Base-by-base conservation (phyloP, 2,888 invertebrate genomes). In the Deilephila porcellus region DNA sequence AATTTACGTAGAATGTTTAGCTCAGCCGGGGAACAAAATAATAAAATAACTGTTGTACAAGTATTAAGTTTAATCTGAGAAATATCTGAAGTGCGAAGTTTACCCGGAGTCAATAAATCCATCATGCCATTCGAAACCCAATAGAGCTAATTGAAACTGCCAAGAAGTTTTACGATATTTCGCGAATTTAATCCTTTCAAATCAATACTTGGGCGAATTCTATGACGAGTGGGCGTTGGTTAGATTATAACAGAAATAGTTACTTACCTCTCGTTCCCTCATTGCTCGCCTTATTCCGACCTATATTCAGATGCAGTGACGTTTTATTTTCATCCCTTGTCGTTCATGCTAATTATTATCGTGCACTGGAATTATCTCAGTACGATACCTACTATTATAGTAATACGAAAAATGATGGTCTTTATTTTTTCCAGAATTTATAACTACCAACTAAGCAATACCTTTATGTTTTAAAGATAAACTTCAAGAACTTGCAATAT, bases 121-220 rank as follows among this genome's bases (percentile, higher is more conserved):
- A 17, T 17, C 29, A 60, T 60, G 14, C 17, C 25, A 25, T 37
- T 20, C 20, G 37, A 64, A 64, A 64, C 37, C 37, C 37, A 37
- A n/a, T 64, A 7, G 37, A 37, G 7, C 37, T 64, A 64, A 64
- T 64, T 64, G 4, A 64, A 64, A 37, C 20, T 64, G n/a, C 8
- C n/a, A 7, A 64, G 37, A 64, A 64, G 64, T 64, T 64, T 37
- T 20, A 37, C 64, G 25, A 20, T 25, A 73, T 67, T 72, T 72
- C 37, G 19, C 45, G 59, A 60, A 32, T 71, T 37, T 17, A 64
- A 71, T 71, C 71, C 32, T 34, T 59, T 59, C 20, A 32, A 71
- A 71, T 71, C 71, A 71, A 71, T 71, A 71, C 71, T 56, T 60
- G 32, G 20, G 4, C 71, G 19, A 59, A n/a, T 59, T 37, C 71